Base-by-base conservation (phyloP, 1,140 invertebrate genomes). In the Eriosoma lanigerum region DNA sequence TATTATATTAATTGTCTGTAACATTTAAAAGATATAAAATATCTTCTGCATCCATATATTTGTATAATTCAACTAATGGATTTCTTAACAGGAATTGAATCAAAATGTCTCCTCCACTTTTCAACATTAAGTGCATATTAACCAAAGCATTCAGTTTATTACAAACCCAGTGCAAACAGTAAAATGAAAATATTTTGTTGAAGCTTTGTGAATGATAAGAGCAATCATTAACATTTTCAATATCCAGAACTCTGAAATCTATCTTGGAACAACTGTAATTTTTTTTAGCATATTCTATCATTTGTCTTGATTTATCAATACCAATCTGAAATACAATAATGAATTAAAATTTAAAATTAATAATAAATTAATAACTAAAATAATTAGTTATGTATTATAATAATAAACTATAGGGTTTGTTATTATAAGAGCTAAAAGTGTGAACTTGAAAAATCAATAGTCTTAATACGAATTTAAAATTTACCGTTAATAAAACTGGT, bases 141-240 rank as follows among this genome's bases (percentile, higher is more conserved):
- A 44, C 1, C 38, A 76, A 44, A 13, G 73, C 38, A 44, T 60
- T 21, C 2, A 6, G 12, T 76, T 76, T 76, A 24, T 76, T 76
- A 44, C 29, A 13, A 26, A 76, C 17, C 73, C 73, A 76, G 26
- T 76, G 73, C 6, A 76, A 76, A 3, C 73, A 76, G 15, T 44
- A 76, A 19, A 76, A 76, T 24, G 73, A 76, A 76, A 76, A 76
- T 58, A 76, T 60, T 76, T 76, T 76, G 3, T 60, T 21, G 9
- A 58, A 76, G 15, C 10, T n/a, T 3, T 60, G n/a, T 0, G 38
- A 44, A 46, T 76, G 26, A 8, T 9, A 60, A 26, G 13, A 6
- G 1, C 73, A 76, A 17, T 46, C n/a, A 60, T 58, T 48, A 17
- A 38, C 15, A 76, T 76, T 58, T 76, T 76, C 73, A 46, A 76